Conservation (phyloP, 1,140 invertebrate genomes). For the Drosophila orena region DNA sequence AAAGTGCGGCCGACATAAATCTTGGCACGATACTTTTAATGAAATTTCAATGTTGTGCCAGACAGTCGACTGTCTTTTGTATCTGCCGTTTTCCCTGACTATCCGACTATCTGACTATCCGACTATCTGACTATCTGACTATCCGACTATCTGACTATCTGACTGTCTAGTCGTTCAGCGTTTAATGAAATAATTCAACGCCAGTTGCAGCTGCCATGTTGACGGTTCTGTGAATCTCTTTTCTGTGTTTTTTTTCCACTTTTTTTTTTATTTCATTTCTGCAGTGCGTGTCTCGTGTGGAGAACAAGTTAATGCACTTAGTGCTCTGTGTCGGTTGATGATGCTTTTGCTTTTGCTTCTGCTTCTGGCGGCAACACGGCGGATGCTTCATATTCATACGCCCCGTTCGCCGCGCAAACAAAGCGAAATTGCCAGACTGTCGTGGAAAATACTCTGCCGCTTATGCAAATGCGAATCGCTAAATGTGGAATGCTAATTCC, state of each 20-base stretch:
- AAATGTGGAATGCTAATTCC: conserved; percentile 74
- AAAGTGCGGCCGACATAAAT: conserved; percentile 75
- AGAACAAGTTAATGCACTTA: conserved; percentile 84
- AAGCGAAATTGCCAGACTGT: conserved; percentile 26
- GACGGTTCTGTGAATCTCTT: conserved; percentile 18
- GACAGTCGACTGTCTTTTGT: conserved; percentile 32
- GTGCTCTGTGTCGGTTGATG: conserved; percentile 59
- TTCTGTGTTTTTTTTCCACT: neutral
- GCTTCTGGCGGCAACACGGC: conserved; percentile 38
- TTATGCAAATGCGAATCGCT: conserved; percentile 71
- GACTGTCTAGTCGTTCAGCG: conserved; percentile 51
- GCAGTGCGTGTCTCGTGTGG: conserved; percentile 50
- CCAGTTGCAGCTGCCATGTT: conserved; percentile 72
- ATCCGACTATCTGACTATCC: conserved; percentile 4
- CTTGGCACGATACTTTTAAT: conserved; percentile 75
- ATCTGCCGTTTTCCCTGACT: conserved; percentile 10
- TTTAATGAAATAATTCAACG: conserved; percentile 80
- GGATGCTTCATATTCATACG: conserved; percentile 65
- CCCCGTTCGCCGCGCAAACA: conserved; percentile 28
- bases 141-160: conserved; percentile 15
- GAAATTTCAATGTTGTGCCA: conserved; percentile 76
- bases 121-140: conserved; percentile 25
- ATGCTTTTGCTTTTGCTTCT: neutral
- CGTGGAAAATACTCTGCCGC: conserved; percentile 36
- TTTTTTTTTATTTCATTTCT: neutral